A percentile compares a stretch with the other conserved stretches of the same genome.
Evolutionary conservation across 2,797 vertebrate genomes (phyloP).

Genomic region (Parambassis ranga): DNA sequence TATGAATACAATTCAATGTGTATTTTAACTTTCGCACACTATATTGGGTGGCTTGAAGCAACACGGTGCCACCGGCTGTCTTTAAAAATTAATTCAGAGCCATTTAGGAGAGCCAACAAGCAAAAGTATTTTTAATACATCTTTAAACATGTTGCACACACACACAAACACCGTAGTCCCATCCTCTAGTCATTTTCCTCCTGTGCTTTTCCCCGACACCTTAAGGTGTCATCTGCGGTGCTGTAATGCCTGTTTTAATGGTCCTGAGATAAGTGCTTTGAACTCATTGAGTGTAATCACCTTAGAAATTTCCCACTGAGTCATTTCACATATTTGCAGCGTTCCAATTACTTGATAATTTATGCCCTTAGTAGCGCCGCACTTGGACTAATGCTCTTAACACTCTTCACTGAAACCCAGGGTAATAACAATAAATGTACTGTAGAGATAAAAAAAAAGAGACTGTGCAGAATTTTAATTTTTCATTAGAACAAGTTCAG

Average conservation of each 20-base stretch:
- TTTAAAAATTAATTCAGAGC: not conserved
- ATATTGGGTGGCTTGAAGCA: too few species aligned
- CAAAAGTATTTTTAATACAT: not conserved
- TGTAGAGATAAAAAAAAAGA: conserved; percentile 24
- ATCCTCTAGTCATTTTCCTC: not conserved
- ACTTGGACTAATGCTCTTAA: conserved; percentile 15
- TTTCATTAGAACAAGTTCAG: conserved; percentile 5
- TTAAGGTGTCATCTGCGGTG: conserved; percentile 34
- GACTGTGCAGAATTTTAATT: conserved; percentile 12
- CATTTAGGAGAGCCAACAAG: not conserved
- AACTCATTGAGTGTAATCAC: conserved; percentile 54
- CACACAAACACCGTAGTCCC: not conserved
- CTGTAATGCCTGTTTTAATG: conserved; percentile 54
- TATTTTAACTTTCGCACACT: too few species aligned
- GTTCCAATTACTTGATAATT: conserved; percentile 50
- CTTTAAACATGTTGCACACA: conserved; percentile 12
- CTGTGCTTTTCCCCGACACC: conserved; percentile 4
- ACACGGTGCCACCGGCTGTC: too few species aligned
- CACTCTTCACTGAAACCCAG: conserved; percentile 8
- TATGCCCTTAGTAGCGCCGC: conserved; percentile 19
- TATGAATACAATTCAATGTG: too few species aligned
- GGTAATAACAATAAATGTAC: conserved; percentile 39
- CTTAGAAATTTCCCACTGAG: conserved; percentile 39
- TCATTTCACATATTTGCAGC: conserved; percentile 54
- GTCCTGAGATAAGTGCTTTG: conserved; percentile 49